Base-by-base conservation (phyloP, 2,797 vertebrate genomes). In the Enteromius afrohamiltoni region DNA sequence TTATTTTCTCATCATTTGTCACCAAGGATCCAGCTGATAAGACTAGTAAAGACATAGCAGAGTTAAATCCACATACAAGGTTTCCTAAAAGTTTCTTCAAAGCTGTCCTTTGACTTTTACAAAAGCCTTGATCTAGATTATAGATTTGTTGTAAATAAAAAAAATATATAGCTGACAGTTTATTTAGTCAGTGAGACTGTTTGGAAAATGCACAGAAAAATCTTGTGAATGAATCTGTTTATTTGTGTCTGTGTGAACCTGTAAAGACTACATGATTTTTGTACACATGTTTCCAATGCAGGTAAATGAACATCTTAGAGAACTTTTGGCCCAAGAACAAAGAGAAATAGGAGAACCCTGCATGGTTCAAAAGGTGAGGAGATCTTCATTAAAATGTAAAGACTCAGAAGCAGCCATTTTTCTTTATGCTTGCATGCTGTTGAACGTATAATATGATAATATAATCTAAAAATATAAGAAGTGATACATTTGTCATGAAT, bases 241-340 rank as follows among this genome's bases (percentile, higher is more conserved):
- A 40, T 69, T 42, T 76, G 23, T 78, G 37, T 19, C 6, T 40
- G 9, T 37, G 9, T 49, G 58, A 64, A 9, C 16, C 3, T 70
- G 2, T 45, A 40, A 40, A 9, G 51, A 26, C 45, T 31, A 21
- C 47, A 45, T 45, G 55, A 2, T 37, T 34, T 53, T 53, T 53
- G 9, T 16, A 23, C 11, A 55, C 26, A n/a, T 29, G 34, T 62
- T 85, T 68, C 31, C 13, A 84, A 60, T 86, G 1, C 88, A 99
- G 98, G 97, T 98, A 77, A 99, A 97, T 82, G 97, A 97, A 76
- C 96, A 98, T 91, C 92, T 99, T 87, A 96, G 96, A 91, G 96
- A 97, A 85, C 96, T 97, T 88, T 94, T 99, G 87, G 93, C 96
- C 19, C 96, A 97, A 82, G 97, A 98, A 77, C 96, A 97, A 88